These are phyloP conservation scores for Willisornis vidua DNA, from an alignment of 2,113 vertebrate genomes.

Conservation along the genomic window DNA sequence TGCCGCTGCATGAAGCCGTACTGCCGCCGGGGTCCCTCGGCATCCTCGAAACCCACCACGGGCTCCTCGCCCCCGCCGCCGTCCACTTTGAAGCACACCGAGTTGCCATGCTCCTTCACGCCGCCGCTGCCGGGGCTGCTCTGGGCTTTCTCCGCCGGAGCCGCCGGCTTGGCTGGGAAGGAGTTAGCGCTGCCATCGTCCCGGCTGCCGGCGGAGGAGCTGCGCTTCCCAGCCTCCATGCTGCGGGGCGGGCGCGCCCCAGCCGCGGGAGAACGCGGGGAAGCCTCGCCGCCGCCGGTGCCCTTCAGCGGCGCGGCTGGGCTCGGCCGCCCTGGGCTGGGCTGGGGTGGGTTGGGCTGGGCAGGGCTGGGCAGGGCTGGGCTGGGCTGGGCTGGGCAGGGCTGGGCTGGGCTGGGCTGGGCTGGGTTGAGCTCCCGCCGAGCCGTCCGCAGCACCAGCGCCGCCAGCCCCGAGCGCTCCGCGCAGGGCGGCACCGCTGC, in stretches of 20 bases:
- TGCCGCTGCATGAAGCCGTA: conserved; percentile 95
- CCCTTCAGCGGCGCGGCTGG: conserved; percentile 78
- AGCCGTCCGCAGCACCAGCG: no score
- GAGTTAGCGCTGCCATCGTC: conserved; percentile 79
- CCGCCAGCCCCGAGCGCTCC: no score
- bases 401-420: no score
- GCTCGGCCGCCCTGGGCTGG: not conserved
- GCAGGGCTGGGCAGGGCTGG: no score
- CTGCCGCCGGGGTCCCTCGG: conserved; percentile 84
- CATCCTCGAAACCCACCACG: conserved; percentile 86
- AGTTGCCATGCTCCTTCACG: conserved; percentile 92
- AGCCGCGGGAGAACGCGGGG: conserved; percentile 47
- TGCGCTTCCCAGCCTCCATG: conserved; percentile 90
- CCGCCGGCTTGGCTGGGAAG: conserved; percentile 56
- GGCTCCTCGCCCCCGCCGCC: conserved; percentile 78
- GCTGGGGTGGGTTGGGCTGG: no score
- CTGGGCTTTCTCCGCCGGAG: conserved; percentile 62
- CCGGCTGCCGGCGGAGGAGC: conserved; percentile 88
- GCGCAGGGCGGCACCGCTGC: no score
- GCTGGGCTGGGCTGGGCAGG: not conserved
- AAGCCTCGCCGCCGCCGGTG: conserved; percentile 71
- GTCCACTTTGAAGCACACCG: conserved; percentile 92
- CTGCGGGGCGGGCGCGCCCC: conserved; percentile 23
- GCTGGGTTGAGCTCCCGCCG: no score
- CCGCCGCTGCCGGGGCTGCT: conserved; percentile 70